A percentile compares a stretch with the other conserved stretches of the same genome.
Conservation (phyloP, 2,888 invertebrate species). For the Eupithecia dodoneata region DNA sequence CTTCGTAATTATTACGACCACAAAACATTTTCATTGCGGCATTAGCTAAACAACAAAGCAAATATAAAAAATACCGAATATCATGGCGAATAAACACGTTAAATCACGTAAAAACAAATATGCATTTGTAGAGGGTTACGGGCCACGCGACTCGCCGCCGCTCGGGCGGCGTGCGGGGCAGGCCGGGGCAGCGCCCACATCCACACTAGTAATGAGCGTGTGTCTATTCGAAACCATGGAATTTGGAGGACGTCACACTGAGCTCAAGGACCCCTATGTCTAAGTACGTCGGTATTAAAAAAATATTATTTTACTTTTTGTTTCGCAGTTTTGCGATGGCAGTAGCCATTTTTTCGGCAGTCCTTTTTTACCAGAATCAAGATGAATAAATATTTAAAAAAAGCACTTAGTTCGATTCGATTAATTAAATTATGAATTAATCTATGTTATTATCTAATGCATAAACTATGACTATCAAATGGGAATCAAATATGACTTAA, state of each 20-base stretch:
- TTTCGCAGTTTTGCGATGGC: constrained; percentile 3
- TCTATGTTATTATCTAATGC: too few species aligned
- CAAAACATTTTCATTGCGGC: constrained; percentile 37
- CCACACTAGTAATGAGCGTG: constrained; percentile 68
- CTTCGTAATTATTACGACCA: constrained; percentile 33
- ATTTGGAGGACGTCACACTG: constrained; percentile 56
- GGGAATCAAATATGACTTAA: too few species aligned
- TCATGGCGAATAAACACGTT: constrained; percentile 66
- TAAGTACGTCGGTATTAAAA: constrained; percentile 31
- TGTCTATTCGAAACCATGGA: constrained; percentile 57
- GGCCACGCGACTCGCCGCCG: constrained; percentile 37
- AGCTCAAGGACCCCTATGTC: constrained; percentile 32
- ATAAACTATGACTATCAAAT: too few species aligned
- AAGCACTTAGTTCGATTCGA: too few species aligned
- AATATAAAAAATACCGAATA: constrained; percentile 45
- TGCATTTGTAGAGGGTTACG: constrained; percentile 47
- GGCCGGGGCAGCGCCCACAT: constrained; percentile 45
- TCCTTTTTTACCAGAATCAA: too few species aligned
- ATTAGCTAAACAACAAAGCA: constrained; percentile 46
- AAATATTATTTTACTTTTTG: constrained; percentile 23
- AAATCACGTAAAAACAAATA: constrained; percentile 81
- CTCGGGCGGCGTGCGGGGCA: background rate
- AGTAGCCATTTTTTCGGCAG: too few species aligned
- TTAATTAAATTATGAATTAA: too few species aligned
- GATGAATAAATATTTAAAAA: too few species aligned